Conservation (phyloP, 2,888 invertebrate genomes). For the Zeuzera pyrina region DNA sequence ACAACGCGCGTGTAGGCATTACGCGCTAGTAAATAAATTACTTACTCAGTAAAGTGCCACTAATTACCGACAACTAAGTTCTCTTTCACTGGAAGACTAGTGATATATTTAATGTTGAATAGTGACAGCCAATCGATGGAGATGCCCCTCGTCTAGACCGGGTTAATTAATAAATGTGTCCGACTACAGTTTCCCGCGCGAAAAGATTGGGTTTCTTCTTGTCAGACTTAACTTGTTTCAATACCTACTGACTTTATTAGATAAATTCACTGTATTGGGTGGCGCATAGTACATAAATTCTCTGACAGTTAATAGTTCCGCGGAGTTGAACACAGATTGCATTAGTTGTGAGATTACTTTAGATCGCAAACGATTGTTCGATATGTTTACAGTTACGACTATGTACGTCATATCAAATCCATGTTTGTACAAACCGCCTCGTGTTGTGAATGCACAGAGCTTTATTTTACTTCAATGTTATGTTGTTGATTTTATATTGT, state of each 20-base stretch:
- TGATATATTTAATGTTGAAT: constrained; percentile 30
- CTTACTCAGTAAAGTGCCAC: constrained; percentile 37
- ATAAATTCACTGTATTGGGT: no score
- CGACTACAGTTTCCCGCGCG: constrained; percentile 24
- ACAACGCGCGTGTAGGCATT: constrained; percentile 46
- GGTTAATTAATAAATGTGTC: constrained; percentile 40
- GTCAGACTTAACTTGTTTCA: no score
- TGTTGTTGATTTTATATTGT: no score
- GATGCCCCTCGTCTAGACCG: constrained; percentile 31
- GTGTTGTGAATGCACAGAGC: no score
- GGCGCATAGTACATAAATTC: no score
- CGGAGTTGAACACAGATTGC: no score
- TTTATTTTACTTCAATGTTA: no score
- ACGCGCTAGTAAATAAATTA: constrained; percentile 57
- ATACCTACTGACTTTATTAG: no score
- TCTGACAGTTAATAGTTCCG: no score
- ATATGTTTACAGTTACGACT: no score
- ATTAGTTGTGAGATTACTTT: no score
- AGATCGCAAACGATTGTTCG: no score
- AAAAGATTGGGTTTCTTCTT: constrained; percentile 11
- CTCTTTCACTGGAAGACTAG: constrained; percentile 33
- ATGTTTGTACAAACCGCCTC: constrained; percentile 50
- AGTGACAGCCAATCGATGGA: constrained; percentile 28
- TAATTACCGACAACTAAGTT: constrained; percentile 43
- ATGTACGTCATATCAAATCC: constrained; percentile 18